A percentile compares a stretch with the other conserved stretches of the same genome.
phyloP scores from a whole-genome alignment of 2,797 vertebrate genomes.

The Odontamblyopus lacepedii region DNA sequence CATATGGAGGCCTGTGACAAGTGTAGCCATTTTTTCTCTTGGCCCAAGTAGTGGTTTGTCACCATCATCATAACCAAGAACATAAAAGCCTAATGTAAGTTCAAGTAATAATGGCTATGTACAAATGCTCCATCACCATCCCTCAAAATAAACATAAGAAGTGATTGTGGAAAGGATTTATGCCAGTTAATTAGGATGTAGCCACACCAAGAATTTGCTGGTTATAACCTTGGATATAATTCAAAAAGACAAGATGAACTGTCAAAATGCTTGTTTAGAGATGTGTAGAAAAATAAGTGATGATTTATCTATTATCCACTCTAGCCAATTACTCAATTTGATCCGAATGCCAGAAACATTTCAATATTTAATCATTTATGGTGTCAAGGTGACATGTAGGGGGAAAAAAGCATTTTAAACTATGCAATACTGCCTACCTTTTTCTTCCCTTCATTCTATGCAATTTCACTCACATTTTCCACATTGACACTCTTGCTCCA shows the following conservation, averaged over 20 bases:
- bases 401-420: neutral
- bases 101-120: neutral
- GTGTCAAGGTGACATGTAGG: too few relatives aligned
- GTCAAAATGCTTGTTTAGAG: neutral
- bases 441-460: neutral
- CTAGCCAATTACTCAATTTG: too few relatives aligned
- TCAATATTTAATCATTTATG: too few relatives aligned
- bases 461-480: slow-evolving; percentile 24
- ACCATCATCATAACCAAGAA: slow-evolving; percentile 52
- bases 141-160: neutral
- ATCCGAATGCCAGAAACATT: too few relatives aligned
- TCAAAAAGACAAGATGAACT: neutral
- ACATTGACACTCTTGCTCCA: slow-evolving; percentile 25
- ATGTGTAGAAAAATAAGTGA: neutral
- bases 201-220: neutral
- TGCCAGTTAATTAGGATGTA: neutral
- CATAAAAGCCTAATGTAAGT: slow-evolving; percentile 46
- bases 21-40: slow-evolving; percentile 19
- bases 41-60: slow-evolving; percentile 21
- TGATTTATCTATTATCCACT: neutral
- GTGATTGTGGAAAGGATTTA: neutral
- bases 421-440: neutral
- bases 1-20: slow-evolving; percentile 60
- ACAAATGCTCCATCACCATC: neutral
- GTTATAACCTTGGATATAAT: neutral